phyloP scores from a whole-genome alignment of 2,797 vertebrate genomes.

The Enteromius thamalakanensis region DNA sequence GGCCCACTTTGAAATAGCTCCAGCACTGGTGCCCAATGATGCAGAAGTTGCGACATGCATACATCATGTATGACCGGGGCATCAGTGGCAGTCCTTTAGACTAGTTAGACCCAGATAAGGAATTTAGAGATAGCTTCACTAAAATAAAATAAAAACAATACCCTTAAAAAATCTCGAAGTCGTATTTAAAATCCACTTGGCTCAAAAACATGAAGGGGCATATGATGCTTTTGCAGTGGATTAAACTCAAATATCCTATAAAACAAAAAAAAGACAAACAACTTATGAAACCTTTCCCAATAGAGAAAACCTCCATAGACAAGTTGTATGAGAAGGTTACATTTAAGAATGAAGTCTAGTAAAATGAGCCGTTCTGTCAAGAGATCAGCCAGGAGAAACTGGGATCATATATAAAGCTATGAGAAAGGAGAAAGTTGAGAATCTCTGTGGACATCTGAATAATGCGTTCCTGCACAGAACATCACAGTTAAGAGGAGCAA shows the following conservation, averaged over 20 bases:
- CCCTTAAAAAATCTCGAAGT: neutral
- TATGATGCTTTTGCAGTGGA: slow-evolving; percentile 16
- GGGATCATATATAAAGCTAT: slow-evolving; percentile 43
- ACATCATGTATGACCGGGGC: neutral
- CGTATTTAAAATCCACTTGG: neutral
- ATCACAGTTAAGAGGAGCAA: slow-evolving; percentile 26
- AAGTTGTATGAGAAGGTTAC: slow-evolving; percentile 27
- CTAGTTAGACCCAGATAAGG: neutral
- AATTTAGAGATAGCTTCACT: neutral
- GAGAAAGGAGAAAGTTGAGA: slow-evolving; percentile 39
- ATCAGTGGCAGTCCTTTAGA: neutral
- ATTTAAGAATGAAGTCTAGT: slow-evolving; percentile 39
- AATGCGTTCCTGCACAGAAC: slow-evolving; percentile 3
- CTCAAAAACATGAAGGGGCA: neutral
- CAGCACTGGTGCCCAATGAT: neutral
- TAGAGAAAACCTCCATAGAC: slow-evolving; percentile 23
- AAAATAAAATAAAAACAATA: neutral
- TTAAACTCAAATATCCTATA: slow-evolving; percentile 25
- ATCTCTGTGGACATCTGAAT: slow-evolving; percentile 38
- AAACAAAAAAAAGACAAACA: slow-evolving; percentile 25
- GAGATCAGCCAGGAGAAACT: slow-evolving; percentile 33
- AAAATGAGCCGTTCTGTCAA: slow-evolving; percentile 25
- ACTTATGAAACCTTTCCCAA: slow-evolving; percentile 5
- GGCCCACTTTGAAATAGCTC: slow-evolving; percentile 4
- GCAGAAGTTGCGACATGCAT: neutral